Evolutionary conservation across 2,113 vertebrate genomes (phyloP).

Genomic region (Chitala chitala): DNA sequence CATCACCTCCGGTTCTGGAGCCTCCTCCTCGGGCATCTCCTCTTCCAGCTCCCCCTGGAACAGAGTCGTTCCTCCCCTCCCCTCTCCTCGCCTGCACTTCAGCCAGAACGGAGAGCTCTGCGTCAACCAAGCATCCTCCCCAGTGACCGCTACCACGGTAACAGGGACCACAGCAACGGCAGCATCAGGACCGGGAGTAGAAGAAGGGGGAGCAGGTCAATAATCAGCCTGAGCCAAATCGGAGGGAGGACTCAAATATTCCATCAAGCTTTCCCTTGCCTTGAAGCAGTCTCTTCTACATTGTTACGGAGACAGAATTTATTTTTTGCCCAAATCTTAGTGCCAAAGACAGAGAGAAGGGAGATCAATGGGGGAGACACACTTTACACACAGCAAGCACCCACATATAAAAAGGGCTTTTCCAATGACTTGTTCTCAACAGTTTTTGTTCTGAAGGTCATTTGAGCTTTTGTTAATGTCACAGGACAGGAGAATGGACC

Average conservation of each 20-base stretch:
- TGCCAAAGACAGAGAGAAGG: conserved; percentile 29
- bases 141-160: conserved; percentile 27
- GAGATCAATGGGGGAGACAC: conserved; percentile 17
- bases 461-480: conserved; percentile 23
- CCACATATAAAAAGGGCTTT: conserved; percentile 44
- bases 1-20: conserved; percentile 30
- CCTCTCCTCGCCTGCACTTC: conserved; percentile 33
- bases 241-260: conserved; percentile 15
- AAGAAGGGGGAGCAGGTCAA: conserved; percentile 20
- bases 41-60: conserved; percentile 41
- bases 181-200: conserved; percentile 24
- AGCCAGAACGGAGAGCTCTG: conserved; percentile 43
- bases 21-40: conserved; percentile 35
- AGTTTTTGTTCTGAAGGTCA: conserved; percentile 21
- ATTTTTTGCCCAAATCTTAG: conserved; percentile 3
- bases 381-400: conserved; percentile 20
- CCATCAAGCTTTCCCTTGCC: conserved; percentile 11
- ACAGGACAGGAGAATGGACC: conserved; percentile 1
- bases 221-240: conserved; percentile 23
- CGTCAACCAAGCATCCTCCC: conserved; percentile 26
- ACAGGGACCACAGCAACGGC: conserved; percentile 30
- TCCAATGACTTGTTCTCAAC: conserved; percentile 34
- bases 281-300: not conserved
- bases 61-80: conserved; percentile 39
- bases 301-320: conserved; percentile 11